Conservation (phyloP, 1,140 invertebrate species). For the Drosophila lini region DNA sequence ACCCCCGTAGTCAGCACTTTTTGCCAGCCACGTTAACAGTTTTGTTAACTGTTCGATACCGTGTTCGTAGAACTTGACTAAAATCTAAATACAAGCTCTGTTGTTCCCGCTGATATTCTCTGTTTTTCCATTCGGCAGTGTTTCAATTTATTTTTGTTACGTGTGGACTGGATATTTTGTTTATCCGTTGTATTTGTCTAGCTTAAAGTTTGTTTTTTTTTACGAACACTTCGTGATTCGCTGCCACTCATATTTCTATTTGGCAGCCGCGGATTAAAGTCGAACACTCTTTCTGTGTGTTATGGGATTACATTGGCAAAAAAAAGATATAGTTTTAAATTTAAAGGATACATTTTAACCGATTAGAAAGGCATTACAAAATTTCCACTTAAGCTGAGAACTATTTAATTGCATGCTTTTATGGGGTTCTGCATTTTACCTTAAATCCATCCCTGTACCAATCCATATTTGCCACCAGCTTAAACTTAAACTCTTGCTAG, state of each 20-base stretch:
- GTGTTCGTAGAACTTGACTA: constrained; percentile 16
- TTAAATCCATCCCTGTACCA: neutral
- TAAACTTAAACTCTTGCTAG: too few species aligned
- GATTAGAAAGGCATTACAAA: neutral
- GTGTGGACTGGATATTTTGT: constrained; percentile 37
- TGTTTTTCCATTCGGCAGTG: constrained; percentile 16
- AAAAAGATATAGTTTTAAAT: neutral
- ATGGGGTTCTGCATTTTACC: too few species aligned
- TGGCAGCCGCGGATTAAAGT: constrained; percentile 62
- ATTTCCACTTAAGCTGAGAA: neutral
- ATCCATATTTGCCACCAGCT: neutral
- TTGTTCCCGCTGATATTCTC: constrained; percentile 12
- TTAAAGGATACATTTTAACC: neutral
- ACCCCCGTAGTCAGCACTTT: constrained; percentile 21
- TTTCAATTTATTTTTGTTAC: constrained; percentile 66
- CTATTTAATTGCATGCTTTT: neutral
- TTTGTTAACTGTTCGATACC: constrained; percentile 25
- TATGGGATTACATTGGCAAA: constrained; percentile 3
- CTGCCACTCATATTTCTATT: constrained; percentile 69
- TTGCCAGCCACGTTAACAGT: constrained; percentile 28
- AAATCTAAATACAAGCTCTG: constrained; percentile 38
- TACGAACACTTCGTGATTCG: constrained; percentile 6
- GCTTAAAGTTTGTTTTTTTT: constrained; percentile 19
- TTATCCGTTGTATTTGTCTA: constrained; percentile 13
- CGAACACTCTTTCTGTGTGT: constrained; percentile 12